Percentiles rank a stretch among this genome's conserved stretches.
Conservation (phyloP, 1,140 invertebrate genomes). For the Drosophila lini region DNA sequence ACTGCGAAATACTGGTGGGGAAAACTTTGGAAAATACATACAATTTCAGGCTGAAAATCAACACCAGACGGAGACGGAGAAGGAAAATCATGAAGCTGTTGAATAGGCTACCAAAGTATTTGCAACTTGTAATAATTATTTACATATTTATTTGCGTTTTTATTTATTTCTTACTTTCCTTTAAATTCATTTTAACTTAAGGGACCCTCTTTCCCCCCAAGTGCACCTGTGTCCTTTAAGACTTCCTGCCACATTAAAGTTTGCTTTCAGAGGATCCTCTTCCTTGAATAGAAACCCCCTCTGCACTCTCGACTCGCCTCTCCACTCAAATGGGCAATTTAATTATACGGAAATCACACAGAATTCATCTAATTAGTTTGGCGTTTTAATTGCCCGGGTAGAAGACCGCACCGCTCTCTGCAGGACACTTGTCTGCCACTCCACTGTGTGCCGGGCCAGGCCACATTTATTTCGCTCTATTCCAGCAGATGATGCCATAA, state of each 20-base stretch:
- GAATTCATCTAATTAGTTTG: constrained; percentile 82
- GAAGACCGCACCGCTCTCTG: constrained; percentile 40
- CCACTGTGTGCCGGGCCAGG: constrained; percentile 7
- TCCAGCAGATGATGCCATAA: constrained; percentile 48
- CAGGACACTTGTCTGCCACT: constrained; percentile 44
- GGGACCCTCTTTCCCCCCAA: background rate
- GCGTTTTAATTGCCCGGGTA: constrained; percentile 68
- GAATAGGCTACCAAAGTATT: background rate
- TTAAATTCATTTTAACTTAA: background rate
- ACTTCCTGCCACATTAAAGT: background rate
- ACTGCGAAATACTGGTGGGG: background rate
- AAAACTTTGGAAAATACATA: background rate
- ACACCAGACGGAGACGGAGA: too few relatives aligned
- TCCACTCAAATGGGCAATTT: constrained; percentile 73
- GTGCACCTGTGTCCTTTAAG: constrained; percentile 8
- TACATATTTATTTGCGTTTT: background rate
- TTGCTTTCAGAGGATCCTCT: constrained; percentile 10
- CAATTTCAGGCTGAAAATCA: background rate
- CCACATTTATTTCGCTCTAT: constrained; percentile 21
- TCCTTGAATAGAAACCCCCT: constrained; percentile 13
- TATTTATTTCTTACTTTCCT: background rate
- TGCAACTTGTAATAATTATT: background rate
- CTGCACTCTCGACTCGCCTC: constrained; percentile 15
- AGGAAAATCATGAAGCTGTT: background rate
- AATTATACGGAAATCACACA: constrained; percentile 82